Conservation (phyloP, 2,888 invertebrate genomes). For the Andrena camellia region DNA sequence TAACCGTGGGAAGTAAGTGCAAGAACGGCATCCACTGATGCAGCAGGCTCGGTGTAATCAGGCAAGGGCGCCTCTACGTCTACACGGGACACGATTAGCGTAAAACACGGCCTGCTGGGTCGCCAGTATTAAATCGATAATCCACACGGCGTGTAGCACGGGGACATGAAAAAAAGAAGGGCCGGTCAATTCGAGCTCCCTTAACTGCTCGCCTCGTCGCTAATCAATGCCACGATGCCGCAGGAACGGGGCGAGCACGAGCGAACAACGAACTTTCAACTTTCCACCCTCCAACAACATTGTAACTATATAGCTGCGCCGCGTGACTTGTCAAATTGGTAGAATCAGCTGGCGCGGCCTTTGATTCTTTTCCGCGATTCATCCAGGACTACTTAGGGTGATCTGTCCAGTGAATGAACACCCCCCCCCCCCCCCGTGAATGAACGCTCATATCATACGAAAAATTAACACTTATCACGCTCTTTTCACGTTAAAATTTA, state of each 20-base stretch:
- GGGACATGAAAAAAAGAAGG: constrained; percentile 46
- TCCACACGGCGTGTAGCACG: constrained; percentile 43
- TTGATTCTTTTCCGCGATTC: no score
- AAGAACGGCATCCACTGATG: constrained; percentile 46
- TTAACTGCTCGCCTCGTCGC: constrained; percentile 10
- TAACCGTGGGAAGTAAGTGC: constrained; percentile 41
- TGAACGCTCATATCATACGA: no score
- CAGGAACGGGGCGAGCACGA: not conserved
- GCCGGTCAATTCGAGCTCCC: constrained; percentile 41
- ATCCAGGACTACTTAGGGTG: no score
- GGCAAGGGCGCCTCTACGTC: constrained; percentile 54
- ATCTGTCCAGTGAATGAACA: no score
- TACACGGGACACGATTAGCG: constrained; percentile 58
- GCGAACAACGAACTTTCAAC: no score
- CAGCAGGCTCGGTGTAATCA: constrained; percentile 45
- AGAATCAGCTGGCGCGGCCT: no score
- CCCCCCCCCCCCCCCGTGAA: no score
- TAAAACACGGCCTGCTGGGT: constrained; percentile 58
- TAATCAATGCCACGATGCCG: constrained; percentile 17
- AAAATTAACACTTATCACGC: no score
- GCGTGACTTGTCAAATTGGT: no score
- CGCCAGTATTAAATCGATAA: constrained; percentile 59
- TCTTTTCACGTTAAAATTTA: no score
- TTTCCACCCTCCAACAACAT: no score
- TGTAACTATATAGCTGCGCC: no score